A percentile compares a stretch with the other conserved stretches of the same genome.
Evolutionary conservation across 2,113 vertebrate species (phyloP).

Genomic region (Rhegmatorhina hoffmannsi): DNA sequence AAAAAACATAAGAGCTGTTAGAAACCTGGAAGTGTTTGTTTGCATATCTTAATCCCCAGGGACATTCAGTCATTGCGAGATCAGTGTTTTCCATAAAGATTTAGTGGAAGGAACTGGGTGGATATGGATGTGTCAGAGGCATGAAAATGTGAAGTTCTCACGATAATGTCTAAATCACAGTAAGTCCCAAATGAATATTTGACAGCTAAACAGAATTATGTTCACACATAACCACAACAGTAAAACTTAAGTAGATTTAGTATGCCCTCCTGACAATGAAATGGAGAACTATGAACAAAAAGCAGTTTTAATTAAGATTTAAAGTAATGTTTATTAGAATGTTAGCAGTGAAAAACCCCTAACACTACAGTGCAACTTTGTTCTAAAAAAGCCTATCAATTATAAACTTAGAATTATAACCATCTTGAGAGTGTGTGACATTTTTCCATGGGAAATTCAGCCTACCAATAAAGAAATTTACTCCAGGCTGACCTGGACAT

Average conservation of each 20-base stretch:
- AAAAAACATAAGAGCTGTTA: neutral
- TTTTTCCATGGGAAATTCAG: neutral
- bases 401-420: neutral
- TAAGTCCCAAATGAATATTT: neutral
- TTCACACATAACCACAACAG: neutral
- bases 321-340: neutral
- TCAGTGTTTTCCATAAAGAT: neutral
- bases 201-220: neutral
- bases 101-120: slow-evolving; percentile 49
- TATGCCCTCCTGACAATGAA: neutral
- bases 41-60: neutral
- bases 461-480: neutral
- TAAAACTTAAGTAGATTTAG: neutral
- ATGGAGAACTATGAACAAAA: neutral
- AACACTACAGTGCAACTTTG: neutral
- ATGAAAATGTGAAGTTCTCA: slow-evolving; percentile 42
- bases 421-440: neutral
- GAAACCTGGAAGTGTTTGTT: slow-evolving; percentile 35
- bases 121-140: slow-evolving; percentile 32
- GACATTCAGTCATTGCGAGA: neutral
- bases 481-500: neutral
- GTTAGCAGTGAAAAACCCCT: neutral
- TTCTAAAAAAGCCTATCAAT: neutral
- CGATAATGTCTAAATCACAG: neutral
- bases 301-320: neutral